Base-by-base conservation (phyloP, 2,888 invertebrate species). In the Laothoe populi region DNA sequence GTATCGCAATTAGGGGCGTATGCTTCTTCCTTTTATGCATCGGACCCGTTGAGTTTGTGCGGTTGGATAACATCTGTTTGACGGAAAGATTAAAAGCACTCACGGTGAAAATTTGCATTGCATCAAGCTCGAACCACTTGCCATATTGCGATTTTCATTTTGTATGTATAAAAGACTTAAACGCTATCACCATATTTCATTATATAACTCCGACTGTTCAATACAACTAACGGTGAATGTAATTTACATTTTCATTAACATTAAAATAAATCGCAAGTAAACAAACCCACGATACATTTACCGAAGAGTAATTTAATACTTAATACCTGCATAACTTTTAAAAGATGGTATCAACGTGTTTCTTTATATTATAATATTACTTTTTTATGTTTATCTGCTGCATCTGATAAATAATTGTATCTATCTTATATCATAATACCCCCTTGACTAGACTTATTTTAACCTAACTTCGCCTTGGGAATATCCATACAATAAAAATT, bases 1-100 rank as follows among this genome's bases (percentile, higher is more conserved):
- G 87, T 88, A 87, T 88, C 82, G 90, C 91, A 92, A 92, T 91
- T 90, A 91, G 88, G 85, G 87, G 84, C 86, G 87, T 88, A 82
- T 78, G 79, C 82, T 80, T 86, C 84, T 87, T 88, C 88, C 88
- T 90, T 90, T 90, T 89, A 88, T 81, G 86, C 81, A 79, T 78
- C 75, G 72, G 72, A 81, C 82, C 81, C 74, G 80, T 75, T 80
- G 72, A 75, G 80, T 85, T 80, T 79, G 79, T 81, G 81, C 75
- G 77, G 69, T 72, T 78, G 83, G 88, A 88, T 89, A 88, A 83
- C 85, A 89, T 88, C 88, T 81, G 81, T 83, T 84, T 85, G 86
- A 86, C 83, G 83, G 78, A 81, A 80, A 87, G 86, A 90, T 90
- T 85, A 88, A 87, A 86, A 77, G 77, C 70, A 77, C 71, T 76